Conservation (phyloP, 2,797 vertebrate genomes). For the Denticeps clupeoides region DNA sequence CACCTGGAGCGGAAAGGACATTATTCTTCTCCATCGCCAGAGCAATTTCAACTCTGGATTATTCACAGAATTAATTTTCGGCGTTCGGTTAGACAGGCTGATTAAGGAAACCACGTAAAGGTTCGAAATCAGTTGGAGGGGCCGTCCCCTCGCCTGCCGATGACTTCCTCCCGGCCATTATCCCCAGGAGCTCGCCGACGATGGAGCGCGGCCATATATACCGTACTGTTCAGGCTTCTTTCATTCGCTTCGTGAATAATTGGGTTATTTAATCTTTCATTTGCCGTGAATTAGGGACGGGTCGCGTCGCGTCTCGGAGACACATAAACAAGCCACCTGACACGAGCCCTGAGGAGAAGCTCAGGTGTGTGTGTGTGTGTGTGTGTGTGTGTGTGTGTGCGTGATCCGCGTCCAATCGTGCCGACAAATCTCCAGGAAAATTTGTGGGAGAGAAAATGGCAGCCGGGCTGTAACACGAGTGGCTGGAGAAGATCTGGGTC, state of each 20-base stretch:
- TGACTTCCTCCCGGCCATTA: not conserved
- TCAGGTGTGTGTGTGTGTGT: not conserved
- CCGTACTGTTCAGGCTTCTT: slow-evolving; percentile 16
- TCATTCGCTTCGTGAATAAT: slow-evolving; percentile 18
- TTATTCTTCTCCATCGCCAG: too few species aligned
- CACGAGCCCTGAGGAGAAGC: not conserved
- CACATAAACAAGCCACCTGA: not conserved
- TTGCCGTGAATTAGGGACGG: slow-evolving; percentile 18
- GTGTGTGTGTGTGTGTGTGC: not conserved
- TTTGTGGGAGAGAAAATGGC: slow-evolving; percentile 7
- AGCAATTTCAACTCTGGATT: too few species aligned
- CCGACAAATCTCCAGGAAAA: not conserved
- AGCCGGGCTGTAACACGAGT: too few species aligned
- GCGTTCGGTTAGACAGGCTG: not conserved
- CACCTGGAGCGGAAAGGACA: too few species aligned
- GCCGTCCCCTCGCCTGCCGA: not conserved
- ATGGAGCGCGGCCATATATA: slow-evolving; percentile 13
- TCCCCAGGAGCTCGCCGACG: not conserved
- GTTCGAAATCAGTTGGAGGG: not conserved
- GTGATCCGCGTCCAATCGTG: slow-evolving; percentile 5
- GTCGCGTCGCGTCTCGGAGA: slow-evolving; percentile 5
- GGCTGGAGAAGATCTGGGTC: slow-evolving; percentile 10
- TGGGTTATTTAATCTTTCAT: slow-evolving; percentile 21
- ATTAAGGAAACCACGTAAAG: slow-evolving; percentile 2
- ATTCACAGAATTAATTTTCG: not conserved